A percentile compares a stretch with the other conserved stretches of the same genome.
These are phyloP conservation scores for Ametastegia equiseti DNA, from an alignment of 2,888 invertebrate genomes.

Conservation along the genomic window DNA sequence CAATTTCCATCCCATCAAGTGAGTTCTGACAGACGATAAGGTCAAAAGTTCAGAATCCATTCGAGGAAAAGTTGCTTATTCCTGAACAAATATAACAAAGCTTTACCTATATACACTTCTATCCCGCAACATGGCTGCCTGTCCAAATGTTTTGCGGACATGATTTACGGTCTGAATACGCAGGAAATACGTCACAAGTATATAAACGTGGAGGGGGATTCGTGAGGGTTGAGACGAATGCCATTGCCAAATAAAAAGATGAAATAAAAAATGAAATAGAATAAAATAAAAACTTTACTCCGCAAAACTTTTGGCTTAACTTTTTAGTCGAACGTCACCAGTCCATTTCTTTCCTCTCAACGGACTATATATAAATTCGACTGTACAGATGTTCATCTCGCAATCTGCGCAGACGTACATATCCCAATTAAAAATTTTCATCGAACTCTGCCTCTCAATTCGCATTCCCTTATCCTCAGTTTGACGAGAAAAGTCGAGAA, in stretches of 20 bases:
- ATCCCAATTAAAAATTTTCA: not conserved
- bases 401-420: too few species aligned
- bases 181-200: constrained; percentile 17
- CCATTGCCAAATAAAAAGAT: not conserved
- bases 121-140: not conserved
- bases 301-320: too few species aligned
- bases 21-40: not conserved
- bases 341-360: too few species aligned
- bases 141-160: constrained; percentile 23
- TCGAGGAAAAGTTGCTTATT: not conserved
- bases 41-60: not conserved
- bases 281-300: not conserved
- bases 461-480: too few species aligned
- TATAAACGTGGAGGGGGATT: not conserved
- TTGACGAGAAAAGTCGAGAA: not conserved
- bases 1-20: not conserved
- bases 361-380: too few species aligned
- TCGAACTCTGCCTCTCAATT: not conserved
- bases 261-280: not conserved
- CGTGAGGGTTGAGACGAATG: not conserved
- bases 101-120: not conserved
- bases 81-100: not conserved
- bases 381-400: too few species aligned
- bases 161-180: constrained; percentile 30
- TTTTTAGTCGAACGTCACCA: too few species aligned